These are phyloP conservation scores for Chrysopa pallens DNA, from an alignment of 1,140 invertebrate species.

Conservation along the genomic window DNA sequence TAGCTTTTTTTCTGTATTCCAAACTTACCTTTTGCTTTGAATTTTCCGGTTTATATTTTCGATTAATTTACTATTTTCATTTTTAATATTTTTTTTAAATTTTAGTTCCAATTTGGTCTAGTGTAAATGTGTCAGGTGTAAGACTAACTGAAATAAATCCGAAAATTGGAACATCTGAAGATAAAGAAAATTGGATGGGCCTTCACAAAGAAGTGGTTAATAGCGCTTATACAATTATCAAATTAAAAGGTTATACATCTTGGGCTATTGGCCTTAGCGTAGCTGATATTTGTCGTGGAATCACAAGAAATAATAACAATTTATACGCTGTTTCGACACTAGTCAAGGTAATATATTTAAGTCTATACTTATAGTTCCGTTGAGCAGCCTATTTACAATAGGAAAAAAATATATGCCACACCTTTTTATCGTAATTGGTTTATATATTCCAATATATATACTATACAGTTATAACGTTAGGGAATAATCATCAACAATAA, in stretches of 20 bases:
- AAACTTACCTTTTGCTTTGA: background rate
- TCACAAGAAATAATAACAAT: conserved; percentile 16
- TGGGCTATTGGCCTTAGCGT: conserved; percentile 72
- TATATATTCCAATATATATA: too few species aligned
- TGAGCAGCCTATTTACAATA: too few species aligned
- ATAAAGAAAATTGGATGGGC: conserved; percentile 11
- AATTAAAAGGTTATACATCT: background rate
- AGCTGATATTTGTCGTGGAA: conserved; percentile 47
- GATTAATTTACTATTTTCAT: background rate
- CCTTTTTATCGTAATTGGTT: too few species aligned
- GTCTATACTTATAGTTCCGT: too few species aligned
- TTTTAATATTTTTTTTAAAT: background rate
- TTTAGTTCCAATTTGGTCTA: conserved; percentile 42
- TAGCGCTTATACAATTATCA: background rate
- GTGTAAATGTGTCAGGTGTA: conserved; percentile 42
- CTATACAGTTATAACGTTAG: too few species aligned
- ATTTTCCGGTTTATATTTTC: background rate
- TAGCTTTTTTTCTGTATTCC: conserved; percentile 4
- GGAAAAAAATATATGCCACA: too few species aligned
- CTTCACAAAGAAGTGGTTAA: background rate
- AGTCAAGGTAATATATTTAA: background rate
- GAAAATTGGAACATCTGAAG: conserved; percentile 8
- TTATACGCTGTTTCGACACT: background rate
- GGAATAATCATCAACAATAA: too few species aligned
- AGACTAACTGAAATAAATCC: conserved; percentile 26